Conservation (phyloP, 2,888 invertebrate species). For the Drosophila siamana region DNA sequence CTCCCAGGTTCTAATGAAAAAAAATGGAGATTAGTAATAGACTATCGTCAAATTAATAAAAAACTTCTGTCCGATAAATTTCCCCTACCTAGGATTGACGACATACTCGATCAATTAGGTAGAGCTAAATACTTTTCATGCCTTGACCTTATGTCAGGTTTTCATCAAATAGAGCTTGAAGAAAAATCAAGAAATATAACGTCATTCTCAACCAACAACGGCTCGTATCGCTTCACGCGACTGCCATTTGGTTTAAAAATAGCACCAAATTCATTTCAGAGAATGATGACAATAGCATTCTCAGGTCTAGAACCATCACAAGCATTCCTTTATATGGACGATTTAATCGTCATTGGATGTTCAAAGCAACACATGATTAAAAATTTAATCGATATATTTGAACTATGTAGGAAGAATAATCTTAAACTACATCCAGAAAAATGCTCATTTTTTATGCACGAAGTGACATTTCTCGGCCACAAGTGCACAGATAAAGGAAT, state of each 20-base stretch:
- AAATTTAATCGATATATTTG: constrained; percentile 18
- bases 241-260: neutral
- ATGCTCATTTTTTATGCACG: constrained; percentile 10
- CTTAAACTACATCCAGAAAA: constrained; percentile 5
- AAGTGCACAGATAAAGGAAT: constrained; percentile 12
- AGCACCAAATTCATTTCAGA: constrained; percentile 5
- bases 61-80: constrained; percentile 23
- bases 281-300: constrained; percentile 21
- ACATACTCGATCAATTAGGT: constrained; percentile 21
- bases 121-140: constrained; percentile 23
- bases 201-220: constrained; percentile 3
- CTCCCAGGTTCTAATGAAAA: neutral
- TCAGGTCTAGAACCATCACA: constrained; percentile 16
- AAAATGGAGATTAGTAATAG: constrained; percentile 9
- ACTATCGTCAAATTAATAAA: constrained; percentile 24
- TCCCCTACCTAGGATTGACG: constrained; percentile 20
- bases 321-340: constrained; percentile 21
- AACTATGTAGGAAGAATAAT: constrained; percentile 12
- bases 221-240: constrained; percentile 11
- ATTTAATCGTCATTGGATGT: constrained; percentile 21
- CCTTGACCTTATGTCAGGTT: constrained; percentile 20
- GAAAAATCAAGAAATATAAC: constrained; percentile 5
- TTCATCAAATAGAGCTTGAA: constrained; percentile 18
- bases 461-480: constrained; percentile 2
- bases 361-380: constrained; percentile 22